phyloP scores from a whole-genome alignment of 1,140 invertebrate species.

The Lordiphosa clarofinis region DNA sequence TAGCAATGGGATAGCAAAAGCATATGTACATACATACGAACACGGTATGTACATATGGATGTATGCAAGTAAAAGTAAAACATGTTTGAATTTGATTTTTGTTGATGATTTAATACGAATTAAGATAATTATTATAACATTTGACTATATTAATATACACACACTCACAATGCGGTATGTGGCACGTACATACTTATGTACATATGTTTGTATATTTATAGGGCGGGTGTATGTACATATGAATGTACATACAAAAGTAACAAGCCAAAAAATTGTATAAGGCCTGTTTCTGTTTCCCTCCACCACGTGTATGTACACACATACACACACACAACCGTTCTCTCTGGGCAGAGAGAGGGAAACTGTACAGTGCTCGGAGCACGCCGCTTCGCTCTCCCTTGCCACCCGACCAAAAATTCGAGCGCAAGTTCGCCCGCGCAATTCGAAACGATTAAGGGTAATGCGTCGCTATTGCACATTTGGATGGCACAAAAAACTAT shows the following conservation, averaged over 20 bases:
- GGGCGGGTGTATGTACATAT: slow-evolving; percentile 19
- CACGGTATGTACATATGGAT: slow-evolving; percentile 16
- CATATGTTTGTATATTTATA: slow-evolving; percentile 3
- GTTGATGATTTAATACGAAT: neutral
- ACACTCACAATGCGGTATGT: slow-evolving; percentile 5
- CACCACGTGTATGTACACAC: slow-evolving; percentile 67
- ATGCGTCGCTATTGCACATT: no score
- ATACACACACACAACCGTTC: slow-evolving; percentile 26
- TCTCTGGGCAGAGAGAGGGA: slow-evolving; percentile 33
- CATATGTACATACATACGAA: slow-evolving; percentile 32
- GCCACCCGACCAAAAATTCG: no score
- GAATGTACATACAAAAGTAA: slow-evolving; percentile 50
- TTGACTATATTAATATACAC: slow-evolving; percentile 12
- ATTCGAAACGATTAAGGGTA: no score
- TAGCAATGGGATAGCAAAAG: slow-evolving; percentile 28
- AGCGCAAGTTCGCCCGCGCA: no score
- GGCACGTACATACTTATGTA: neutral
- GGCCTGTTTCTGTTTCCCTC: slow-evolving; percentile 52
- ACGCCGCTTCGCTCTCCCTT: slow-evolving; percentile 22
- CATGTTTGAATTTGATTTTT: no score
- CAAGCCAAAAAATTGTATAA: slow-evolving; percentile 63
- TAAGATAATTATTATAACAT: slow-evolving; percentile 5
- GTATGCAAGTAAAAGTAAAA: slow-evolving; percentile 17
- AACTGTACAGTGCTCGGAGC: slow-evolving; percentile 54
- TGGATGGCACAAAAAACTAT: no score